Percentiles rank a stretch among this genome's conserved stretches.
Conservation (phyloP, 2,888 invertebrate species). For the Sinelater perroti region DNA sequence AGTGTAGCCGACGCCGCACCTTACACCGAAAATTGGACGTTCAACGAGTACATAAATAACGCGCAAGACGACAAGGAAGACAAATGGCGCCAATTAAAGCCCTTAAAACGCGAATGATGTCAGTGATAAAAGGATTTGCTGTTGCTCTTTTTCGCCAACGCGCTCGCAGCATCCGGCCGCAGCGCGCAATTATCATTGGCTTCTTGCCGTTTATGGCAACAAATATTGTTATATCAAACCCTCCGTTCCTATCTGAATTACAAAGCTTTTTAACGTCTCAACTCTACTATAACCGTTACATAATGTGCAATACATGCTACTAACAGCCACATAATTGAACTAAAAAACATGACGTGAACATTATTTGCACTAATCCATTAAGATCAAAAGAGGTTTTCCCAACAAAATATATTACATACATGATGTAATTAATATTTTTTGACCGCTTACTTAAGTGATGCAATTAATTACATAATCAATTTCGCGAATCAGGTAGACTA, state of each 20-base stretch:
- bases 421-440: too few species aligned
- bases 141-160: conserved; percentile 26
- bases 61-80: conserved; percentile 11
- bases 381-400: too few species aligned
- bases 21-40: not conserved
- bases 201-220: conserved; percentile 16
- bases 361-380: too few species aligned
- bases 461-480: too few species aligned
- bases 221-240: not conserved
- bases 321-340: too few species aligned
- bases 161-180: conserved; percentile 24
- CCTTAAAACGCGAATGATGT: conserved; percentile 13
- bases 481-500: too few species aligned
- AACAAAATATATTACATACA: too few species aligned
- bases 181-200: conserved; percentile 29
- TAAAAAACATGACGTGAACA: too few species aligned
- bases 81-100: conserved; percentile 17
- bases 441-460: too few species aligned
- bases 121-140: conserved; percentile 12
- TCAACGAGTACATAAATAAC: conserved; percentile 14
- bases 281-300: not conserved
- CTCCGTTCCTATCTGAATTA: not conserved
- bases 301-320: too few species aligned
- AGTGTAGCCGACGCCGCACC: not conserved
- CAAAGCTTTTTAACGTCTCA: not conserved